phyloP scores from a whole-genome alignment of 2,113 vertebrate genomes.

The Isurus oxyrinchus region DNA sequence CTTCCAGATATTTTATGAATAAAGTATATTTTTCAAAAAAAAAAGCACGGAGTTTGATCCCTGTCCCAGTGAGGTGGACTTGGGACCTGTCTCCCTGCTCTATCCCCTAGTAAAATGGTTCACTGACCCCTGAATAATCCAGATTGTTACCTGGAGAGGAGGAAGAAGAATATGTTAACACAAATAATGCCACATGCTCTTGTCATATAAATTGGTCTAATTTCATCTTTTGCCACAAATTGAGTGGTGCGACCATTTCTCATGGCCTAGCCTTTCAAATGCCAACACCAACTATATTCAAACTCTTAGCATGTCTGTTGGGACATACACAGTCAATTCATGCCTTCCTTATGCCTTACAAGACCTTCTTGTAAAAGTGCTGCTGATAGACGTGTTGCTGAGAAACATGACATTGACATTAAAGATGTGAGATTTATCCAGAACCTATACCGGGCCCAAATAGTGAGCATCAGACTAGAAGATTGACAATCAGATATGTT shows the following conservation, averaged over 20 bases:
- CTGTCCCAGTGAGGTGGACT: background rate
- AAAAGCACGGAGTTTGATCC: too few species aligned
- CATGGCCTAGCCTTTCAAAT: background rate
- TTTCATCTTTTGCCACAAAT: background rate
- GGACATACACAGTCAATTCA: background rate
- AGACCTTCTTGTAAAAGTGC: background rate
- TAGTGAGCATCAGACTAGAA: background rate
- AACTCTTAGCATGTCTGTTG: slow-evolving; percentile 27
- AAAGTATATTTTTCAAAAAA: too few species aligned
- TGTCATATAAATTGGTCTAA: slow-evolving; percentile 13
- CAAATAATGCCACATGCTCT: slow-evolving; percentile 13
- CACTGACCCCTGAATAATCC: background rate
- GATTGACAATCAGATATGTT: background rate
- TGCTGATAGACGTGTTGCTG: background rate
- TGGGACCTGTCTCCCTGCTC: background rate
- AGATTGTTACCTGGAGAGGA: background rate
- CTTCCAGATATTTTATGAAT: too few species aligned
- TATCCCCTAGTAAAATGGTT: background rate
- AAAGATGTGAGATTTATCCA: background rate
- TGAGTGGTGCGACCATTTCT: background rate
- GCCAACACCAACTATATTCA: background rate
- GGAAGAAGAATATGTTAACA: background rate
- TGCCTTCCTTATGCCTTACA: background rate
- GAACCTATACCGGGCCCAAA: background rate
- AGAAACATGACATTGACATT: background rate